phyloP scores from a whole-genome alignment of 2,113 vertebrate species.

The Hucho hucho region DNA sequence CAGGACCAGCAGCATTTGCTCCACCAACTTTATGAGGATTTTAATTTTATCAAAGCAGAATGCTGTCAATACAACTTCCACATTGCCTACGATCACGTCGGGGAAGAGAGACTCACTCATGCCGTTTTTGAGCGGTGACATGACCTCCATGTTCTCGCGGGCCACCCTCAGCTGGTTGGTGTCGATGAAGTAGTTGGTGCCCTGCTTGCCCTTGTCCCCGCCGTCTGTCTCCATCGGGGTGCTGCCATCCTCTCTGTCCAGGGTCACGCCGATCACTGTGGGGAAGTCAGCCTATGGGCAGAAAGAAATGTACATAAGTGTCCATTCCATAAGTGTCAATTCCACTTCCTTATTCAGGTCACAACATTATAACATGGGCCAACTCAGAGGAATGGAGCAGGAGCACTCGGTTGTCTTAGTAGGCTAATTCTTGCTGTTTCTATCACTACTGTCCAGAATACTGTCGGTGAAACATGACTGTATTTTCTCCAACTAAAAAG shows the following conservation, averaged over 20 bases:
- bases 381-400: too few species aligned
- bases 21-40: too few species aligned
- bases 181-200: conserved; percentile 94
- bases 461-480: too few species aligned
- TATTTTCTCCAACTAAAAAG: too few species aligned
- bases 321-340: too few species aligned
- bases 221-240: conserved; percentile 95
- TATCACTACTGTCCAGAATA: too few species aligned
- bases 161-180: conserved; percentile 95
- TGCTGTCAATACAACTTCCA: background rate
- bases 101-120: conserved; percentile 84
- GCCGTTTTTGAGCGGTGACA: conserved; percentile 97
- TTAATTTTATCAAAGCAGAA: background rate
- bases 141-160: conserved; percentile 94
- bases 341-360: too few species aligned
- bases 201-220: conserved; percentile 91
- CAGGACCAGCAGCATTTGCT: background rate
- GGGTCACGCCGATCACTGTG: conserved; percentile 91
- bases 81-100: background rate
- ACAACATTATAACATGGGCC: too few species aligned
- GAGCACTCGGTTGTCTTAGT: too few species aligned
- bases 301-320: background rate
- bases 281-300: conserved; percentile 91
- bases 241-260: conserved; percentile 94
- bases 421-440: too few species aligned